A percentile compares a stretch with the other conserved stretches of the same genome.
Conservation (phyloP, 2,888 invertebrate species). For the Agelastica alni region DNA sequence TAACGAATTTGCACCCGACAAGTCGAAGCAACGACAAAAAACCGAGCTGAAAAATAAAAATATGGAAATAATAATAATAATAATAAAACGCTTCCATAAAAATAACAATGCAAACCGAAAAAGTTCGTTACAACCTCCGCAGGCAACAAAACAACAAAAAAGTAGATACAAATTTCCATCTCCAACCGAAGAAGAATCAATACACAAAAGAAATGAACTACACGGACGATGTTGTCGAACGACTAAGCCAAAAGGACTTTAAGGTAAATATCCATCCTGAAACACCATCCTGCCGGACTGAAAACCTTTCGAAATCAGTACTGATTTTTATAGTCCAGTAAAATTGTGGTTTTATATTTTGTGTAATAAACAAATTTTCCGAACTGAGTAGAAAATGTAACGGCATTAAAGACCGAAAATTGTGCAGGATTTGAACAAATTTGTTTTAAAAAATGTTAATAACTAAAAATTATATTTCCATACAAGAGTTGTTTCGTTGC, state of each 20-base stretch:
- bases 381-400: no score
- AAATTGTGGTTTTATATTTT: no score
- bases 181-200: constrained; percentile 14
- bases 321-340: constrained; percentile 2
- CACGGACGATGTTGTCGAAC: background rate
- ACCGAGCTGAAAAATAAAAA: background rate
- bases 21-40: background rate
- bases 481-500: no score
- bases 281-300: background rate
- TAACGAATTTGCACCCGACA: constrained; percentile 26
- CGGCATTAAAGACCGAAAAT: no score
- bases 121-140: constrained; percentile 42
- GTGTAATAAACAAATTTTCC: no score
- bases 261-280: background rate
- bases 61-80: background rate
- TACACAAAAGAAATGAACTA: background rate
- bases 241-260: constrained; percentile 2
- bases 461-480: no score
- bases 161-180: constrained; percentile 22
- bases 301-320: background rate
- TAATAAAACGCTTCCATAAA: constrained; percentile 17
- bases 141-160: constrained; percentile 33
- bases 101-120: constrained; percentile 25
- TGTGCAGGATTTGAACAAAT: no score
- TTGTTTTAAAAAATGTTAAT: no score